Percentiles rank a stretch among this genome's conserved stretches.
These are phyloP conservation scores for Bellardia pandia DNA, from an alignment of 2,888 invertebrate genomes.

Conservation along the genomic window DNA sequence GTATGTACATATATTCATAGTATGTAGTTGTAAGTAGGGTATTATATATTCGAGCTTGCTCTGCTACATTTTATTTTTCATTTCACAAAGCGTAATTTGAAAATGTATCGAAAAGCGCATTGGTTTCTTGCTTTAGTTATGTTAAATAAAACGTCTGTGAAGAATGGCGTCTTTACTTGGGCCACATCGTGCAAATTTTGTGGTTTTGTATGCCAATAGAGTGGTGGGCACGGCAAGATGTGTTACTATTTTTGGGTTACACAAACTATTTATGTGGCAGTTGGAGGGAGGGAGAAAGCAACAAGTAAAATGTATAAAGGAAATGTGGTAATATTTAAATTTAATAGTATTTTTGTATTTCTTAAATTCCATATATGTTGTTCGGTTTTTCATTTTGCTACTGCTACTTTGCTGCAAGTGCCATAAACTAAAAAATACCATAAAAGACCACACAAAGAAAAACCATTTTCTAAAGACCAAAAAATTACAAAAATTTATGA, in stretches of 20 bases:
- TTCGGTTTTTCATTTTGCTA: conserved; percentile 10
- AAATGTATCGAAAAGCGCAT: conserved; percentile 35
- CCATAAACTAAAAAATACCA: conserved; percentile 1
- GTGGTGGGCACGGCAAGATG: conserved; percentile 37
- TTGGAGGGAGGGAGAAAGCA: conserved; percentile 12
- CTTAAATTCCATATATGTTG: background rate
- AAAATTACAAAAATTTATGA: conserved; percentile 25
- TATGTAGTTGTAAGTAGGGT: no score
- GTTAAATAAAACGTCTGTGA: conserved; percentile 13
- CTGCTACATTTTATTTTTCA: background rate
- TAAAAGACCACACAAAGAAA: conserved; percentile 47
- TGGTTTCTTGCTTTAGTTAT: conserved; percentile 16
- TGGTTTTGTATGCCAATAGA: conserved; percentile 65
- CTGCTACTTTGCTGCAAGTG: conserved; percentile 46
- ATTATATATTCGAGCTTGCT: background rate
- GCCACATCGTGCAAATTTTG: conserved; percentile 41
- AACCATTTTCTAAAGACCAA: background rate
- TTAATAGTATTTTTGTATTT: conserved; percentile 1
- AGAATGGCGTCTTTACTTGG: conserved; percentile 54
- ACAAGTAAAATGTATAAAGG: conserved; percentile 31
- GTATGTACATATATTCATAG: no score
- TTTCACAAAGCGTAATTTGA: background rate
- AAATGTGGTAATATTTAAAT: conserved; percentile 45
- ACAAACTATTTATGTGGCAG: background rate
- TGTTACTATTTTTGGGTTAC: conserved; percentile 52